Base-by-base conservation (phyloP, 2,888 invertebrate genomes). In the Rotaria magnacalcarata region DNA sequence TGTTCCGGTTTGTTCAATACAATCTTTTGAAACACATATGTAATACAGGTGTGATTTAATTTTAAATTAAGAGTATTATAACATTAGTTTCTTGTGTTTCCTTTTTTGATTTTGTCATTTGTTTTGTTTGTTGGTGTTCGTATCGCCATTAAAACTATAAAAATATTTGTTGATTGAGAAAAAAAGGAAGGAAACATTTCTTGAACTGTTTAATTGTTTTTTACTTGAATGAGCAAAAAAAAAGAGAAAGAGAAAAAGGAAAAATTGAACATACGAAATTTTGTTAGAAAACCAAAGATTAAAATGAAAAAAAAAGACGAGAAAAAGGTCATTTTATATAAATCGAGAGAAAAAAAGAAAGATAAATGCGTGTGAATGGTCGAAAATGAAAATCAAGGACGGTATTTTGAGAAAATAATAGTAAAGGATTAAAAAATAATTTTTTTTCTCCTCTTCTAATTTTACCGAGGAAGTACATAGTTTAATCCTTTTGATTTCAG, bases 291-390 rank as follows among this genome's bases (percentile, higher is more conserved):
- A 67, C 67, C 34, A 67, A 67, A 34, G 34, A 34, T 67, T 34
- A 67, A 67, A 67, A 67, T 67, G 34, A 67, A 34, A 34, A 67
- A 67, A 67, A 19, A 19, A 34, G 14, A 67, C 34, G 67, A 67
- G 6, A 19, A 67, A 34, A 11, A 34, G 16, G 11, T 67, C 67
- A 5, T 41, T 16, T 67, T 41, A 19, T 67, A 34, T 67, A 67
- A 67, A 67, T 34, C 67, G 7, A 54, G 54, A 54, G 21, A 34
- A 67, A 24, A 8, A 24, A 24, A 56, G 24, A 24, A 67, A 34
- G 67, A 67, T 67, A 67, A 67, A 67, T 67, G 67, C 67, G 10
- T 41, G 11, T 67, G 34, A 67, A 67, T 67, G 67, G 67, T 67
- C 34, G 27, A 67, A 10, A 67, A 27, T 67, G 14, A 16, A 27